Conservation (phyloP, 92 coral and sea anemone genomes). For the Phymanthus crucifer region DNA sequence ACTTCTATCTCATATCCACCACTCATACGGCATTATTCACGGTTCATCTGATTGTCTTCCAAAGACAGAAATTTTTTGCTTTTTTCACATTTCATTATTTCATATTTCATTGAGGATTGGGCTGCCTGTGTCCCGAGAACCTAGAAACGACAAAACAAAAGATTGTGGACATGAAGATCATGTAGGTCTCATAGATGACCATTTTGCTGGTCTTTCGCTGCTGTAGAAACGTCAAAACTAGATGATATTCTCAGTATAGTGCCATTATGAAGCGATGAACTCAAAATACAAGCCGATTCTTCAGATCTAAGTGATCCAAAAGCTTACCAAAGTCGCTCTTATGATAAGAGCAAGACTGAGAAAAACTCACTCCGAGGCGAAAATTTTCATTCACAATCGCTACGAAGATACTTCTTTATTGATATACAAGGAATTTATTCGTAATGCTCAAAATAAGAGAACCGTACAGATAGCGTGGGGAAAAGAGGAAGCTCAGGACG, state of each 20-base stretch:
- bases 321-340: not conserved
- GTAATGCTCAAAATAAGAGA: not conserved
- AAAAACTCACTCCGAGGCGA: slow-evolving; percentile 29
- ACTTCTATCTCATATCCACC: no score
- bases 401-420: slow-evolving; percentile 36
- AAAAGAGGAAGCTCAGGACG: not conserved
- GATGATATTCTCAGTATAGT: not conserved
- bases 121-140: not conserved
- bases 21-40: no score
- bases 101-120: no score
- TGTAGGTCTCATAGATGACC: not conserved
- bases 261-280: not conserved
- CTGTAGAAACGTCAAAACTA: not conserved
- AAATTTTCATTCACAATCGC: slow-evolving; percentile 28
- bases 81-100: no score
- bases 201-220: not conserved
- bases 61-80: no score
- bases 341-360: slow-evolving; percentile 1
- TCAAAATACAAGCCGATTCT: not conserved
- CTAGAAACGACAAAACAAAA: not conserved
- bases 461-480: slow-evolving; percentile 4
- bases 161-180: not conserved
- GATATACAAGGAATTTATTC: slow-evolving; percentile 28
- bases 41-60: no score
- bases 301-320: slow-evolving; percentile 8